phyloP scores from a whole-genome alignment of 2,888 invertebrate genomes.

The Meganola albula region DNA sequence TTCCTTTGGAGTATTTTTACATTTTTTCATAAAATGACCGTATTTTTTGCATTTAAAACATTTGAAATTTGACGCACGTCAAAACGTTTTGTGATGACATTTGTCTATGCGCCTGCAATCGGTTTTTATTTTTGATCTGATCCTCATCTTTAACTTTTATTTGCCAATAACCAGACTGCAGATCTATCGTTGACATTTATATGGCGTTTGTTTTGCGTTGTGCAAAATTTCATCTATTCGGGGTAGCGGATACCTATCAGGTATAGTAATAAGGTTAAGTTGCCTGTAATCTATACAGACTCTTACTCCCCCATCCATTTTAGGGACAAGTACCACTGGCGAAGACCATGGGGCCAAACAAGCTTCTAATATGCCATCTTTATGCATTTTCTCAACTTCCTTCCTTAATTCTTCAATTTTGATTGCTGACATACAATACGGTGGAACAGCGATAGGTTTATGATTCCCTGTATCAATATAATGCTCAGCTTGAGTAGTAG shows the following conservation, averaged over 20 bases:
- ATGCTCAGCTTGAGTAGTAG: slow-evolving; percentile 5
- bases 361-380: slow-evolving; percentile 3
- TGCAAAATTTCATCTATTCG: slow-evolving; percentile 13
- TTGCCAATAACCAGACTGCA: slow-evolving; percentile 42
- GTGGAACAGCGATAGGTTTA: slow-evolving; percentile 3
- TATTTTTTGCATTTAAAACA: slow-evolving; percentile 3
- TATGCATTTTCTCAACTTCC: slow-evolving; percentile 1
- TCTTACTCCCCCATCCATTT: background rate
- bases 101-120: slow-evolving; percentile 22
- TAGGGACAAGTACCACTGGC: slow-evolving; percentile 5
- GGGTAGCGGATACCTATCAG: slow-evolving; percentile 4
- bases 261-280: slow-evolving; percentile 4
- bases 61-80: slow-evolving; percentile 13
- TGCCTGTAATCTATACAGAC: slow-evolving; percentile 6
- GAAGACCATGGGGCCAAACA: slow-evolving; percentile 5
- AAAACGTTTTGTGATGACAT: slow-evolving; percentile 29
- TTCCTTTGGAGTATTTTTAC: background rate
- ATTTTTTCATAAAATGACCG: slow-evolving; percentile 1
- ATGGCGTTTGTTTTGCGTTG: slow-evolving; percentile 6
- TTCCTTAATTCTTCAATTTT: background rate
- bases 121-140: slow-evolving; percentile 7
- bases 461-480: slow-evolving; percentile 2
- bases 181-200: slow-evolving; percentile 5
- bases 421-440: slow-evolving; percentile 1
- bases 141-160: slow-evolving; percentile 21